phyloP scores from a whole-genome alignment of 1,140 invertebrate genomes.

The Drosophila pectinifera region DNA sequence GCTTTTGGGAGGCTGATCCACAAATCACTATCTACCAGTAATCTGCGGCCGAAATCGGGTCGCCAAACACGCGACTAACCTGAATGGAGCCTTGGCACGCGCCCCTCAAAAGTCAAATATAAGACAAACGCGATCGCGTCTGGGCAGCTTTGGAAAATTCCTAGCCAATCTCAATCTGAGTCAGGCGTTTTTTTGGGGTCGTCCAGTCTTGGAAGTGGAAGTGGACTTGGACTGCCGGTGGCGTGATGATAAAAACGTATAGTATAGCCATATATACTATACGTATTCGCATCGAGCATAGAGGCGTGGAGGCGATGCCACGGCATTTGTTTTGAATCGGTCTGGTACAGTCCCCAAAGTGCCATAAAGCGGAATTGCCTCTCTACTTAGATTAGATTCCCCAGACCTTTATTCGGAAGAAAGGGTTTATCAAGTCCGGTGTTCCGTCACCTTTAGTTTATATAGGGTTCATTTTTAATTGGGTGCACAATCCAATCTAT shows the following conservation, averaged over 20 bases:
- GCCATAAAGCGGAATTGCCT: constrained; percentile 10
- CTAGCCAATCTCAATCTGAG: constrained; percentile 43
- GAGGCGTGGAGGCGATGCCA: constrained; percentile 31
- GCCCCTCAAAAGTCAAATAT: constrained; percentile 29
- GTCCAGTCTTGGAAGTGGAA: constrained; percentile 24
- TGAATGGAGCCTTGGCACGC: constrained; percentile 61
- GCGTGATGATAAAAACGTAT: constrained; percentile 63
- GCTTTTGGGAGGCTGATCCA: constrained; percentile 16
- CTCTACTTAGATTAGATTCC: constrained; percentile 28
- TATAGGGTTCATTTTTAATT: background rate
- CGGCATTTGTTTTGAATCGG: constrained; percentile 15
- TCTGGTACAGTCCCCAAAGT: constrained; percentile 20
- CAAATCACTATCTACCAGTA: constrained; percentile 29
- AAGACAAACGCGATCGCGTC: constrained; percentile 10
- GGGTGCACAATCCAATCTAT: background rate
- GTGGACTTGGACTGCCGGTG: constrained; percentile 61
- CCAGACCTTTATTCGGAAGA: constrained; percentile 12
- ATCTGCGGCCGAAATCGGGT: constrained; percentile 59
- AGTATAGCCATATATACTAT: constrained; percentile 21
- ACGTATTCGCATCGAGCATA: constrained; percentile 15
- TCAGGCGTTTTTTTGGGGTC: constrained; percentile 48
- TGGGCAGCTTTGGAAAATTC: constrained; percentile 61
- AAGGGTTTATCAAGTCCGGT: constrained; percentile 14
- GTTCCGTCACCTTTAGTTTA: constrained; percentile 13
- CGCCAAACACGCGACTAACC: constrained; percentile 54